Percentiles rank a stretch among this genome's conserved stretches.
Evolutionary conservation across 2,797 vertebrate genomes (phyloP).

Genomic region (Echeneis naucrates): DNA sequence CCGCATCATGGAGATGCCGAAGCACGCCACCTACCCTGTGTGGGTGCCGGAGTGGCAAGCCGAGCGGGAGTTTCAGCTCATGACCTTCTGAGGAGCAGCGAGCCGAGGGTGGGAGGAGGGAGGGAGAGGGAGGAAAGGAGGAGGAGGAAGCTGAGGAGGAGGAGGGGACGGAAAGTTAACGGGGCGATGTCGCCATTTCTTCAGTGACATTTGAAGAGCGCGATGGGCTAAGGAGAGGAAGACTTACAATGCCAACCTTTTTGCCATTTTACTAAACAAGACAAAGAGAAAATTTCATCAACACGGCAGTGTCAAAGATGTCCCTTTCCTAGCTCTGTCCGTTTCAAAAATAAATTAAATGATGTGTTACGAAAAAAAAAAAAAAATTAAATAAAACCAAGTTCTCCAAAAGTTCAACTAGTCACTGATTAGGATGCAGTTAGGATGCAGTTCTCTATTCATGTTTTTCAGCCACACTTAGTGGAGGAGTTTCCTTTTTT

Average conservation of each 20-base stretch:
- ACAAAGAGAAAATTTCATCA: slow-evolving; percentile 66
- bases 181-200: slow-evolving; percentile 66
- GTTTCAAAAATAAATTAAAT: slow-evolving; percentile 41
- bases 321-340: slow-evolving; percentile 56
- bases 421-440: slow-evolving; percentile 35
- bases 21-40: slow-evolving; percentile 90
- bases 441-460: slow-evolving; percentile 41
- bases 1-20: slow-evolving; percentile 88
- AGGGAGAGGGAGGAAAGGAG: slow-evolving; percentile 55
- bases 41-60: slow-evolving; percentile 90
- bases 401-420: slow-evolving; percentile 43
- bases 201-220: slow-evolving; percentile 77
- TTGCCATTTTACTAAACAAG: slow-evolving; percentile 64
- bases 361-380: slow-evolving; percentile 39
- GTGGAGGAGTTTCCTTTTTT: slow-evolving; percentile 64
- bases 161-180: slow-evolving; percentile 51
- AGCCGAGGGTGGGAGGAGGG: slow-evolving; percentile 69
- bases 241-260: slow-evolving; percentile 58
- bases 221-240: slow-evolving; percentile 72
- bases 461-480: slow-evolving; percentile 45
- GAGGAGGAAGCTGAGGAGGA: slow-evolving; percentile 22
- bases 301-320: slow-evolving; percentile 52
- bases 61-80: slow-evolving; percentile 90
- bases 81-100: slow-evolving; percentile 89
- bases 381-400: too few relatives aligned